phyloP scores from a whole-genome alignment of 2,113 vertebrate genomes.

The Erpornis zantholeuca region DNA sequence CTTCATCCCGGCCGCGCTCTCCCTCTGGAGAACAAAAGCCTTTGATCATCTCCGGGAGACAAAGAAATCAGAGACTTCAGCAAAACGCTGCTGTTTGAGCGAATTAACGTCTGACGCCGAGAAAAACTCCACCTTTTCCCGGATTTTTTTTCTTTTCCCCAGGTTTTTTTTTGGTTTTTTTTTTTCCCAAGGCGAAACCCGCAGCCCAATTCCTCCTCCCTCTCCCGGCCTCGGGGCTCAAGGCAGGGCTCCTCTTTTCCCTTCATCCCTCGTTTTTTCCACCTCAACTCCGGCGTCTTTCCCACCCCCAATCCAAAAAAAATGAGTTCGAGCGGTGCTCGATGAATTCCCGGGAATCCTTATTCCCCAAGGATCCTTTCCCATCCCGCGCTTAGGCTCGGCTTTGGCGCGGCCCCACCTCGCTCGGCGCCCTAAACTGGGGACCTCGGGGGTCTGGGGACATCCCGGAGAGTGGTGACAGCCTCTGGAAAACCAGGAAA shows the following conservation, averaged over 20 bases:
- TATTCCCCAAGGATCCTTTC: background rate
- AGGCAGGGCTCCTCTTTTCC: background rate
- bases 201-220: background rate
- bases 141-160: background rate
- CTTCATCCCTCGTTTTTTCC: background rate
- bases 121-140: background rate
- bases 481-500: background rate
- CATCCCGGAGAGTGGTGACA: accelerated
- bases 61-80: constrained; percentile 55
- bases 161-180: background rate
- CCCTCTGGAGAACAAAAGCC: constrained; percentile 16
- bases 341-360: background rate
- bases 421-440: background rate
- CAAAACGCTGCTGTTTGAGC: background rate
- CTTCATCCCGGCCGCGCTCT: background rate
- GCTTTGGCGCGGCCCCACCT: background rate
- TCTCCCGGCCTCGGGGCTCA: accelerated
- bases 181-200: background rate
- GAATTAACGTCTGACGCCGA: background rate
- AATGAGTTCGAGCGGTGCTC: background rate
- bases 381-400: accelerated
- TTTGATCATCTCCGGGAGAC: constrained; percentile 34
- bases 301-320: background rate
- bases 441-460: background rate
- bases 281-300: background rate